Evolutionary conservation across 2,113 vertebrate species (phyloP).

Genomic region (Zootoca vivipara): DNA sequence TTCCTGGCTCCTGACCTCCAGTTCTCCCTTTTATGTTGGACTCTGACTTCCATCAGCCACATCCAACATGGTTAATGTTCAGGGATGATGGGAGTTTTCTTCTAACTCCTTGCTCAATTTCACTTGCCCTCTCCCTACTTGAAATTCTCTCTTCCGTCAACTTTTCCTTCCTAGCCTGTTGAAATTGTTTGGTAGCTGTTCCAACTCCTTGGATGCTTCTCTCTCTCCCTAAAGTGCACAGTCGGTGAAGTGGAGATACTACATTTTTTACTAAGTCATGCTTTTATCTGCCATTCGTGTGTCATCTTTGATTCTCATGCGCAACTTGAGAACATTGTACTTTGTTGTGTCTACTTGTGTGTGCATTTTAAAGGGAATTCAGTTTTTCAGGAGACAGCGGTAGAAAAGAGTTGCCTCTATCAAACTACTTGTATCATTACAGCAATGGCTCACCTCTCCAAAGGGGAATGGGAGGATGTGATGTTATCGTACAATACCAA

Average conservation of each 20-base stretch:
- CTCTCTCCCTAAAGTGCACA: neutral
- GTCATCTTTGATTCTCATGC: neutral
- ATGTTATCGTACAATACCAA: neutral
- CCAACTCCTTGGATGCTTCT: neutral
- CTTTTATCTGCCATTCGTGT: slow-evolving; percentile 1
- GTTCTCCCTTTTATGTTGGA: too few species aligned
- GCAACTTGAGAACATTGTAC: neutral
- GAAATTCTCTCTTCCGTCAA: neutral
- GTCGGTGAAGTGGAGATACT: neutral
- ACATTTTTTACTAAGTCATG: neutral
- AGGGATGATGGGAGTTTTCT: too few species aligned
- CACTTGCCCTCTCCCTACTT: neutral
- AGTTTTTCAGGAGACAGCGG: slow-evolving; percentile 1
- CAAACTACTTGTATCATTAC: slow-evolving; percentile 16
- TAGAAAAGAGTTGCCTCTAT: neutral
- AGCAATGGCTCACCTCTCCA: too few species aligned
- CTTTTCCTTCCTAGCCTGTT: neutral
- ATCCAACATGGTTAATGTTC: too few species aligned
- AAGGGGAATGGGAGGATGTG: neutral
- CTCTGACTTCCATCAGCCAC: too few species aligned
- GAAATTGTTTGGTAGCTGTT: neutral
- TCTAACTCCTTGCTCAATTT: neutral
- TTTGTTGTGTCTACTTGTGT: neutral
- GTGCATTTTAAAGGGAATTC: neutral
- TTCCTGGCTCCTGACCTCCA: too few species aligned